Conservation (phyloP, 2,888 invertebrate genomes). For the Alsophila aescularia region DNA sequence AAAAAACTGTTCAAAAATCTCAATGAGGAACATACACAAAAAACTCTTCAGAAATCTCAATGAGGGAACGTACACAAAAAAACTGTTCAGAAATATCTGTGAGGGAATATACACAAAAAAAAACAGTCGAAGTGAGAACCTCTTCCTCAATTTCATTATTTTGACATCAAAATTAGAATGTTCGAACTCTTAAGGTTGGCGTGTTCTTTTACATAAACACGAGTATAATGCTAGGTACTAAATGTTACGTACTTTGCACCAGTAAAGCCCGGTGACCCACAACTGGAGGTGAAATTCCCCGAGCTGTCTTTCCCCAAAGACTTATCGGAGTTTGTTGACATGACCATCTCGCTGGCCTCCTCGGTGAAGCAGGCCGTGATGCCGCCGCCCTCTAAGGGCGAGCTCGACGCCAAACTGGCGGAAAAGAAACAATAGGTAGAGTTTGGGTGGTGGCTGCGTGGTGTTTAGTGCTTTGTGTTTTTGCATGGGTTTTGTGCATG, state of each 20-base stretch:
- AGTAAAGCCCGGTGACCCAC: constrained; percentile 89
- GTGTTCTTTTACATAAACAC: too few relatives aligned
- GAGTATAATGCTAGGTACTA: background rate
- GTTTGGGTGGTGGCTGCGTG: constrained; percentile 37
- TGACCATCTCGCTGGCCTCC: constrained; percentile 70
- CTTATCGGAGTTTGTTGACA: constrained; percentile 82
- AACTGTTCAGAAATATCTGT: too few relatives aligned
- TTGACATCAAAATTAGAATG: too few relatives aligned
- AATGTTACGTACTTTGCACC: constrained; percentile 33
- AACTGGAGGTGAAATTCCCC: constrained; percentile 85
- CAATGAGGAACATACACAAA: too few relatives aligned
- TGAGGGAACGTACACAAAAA: too few relatives aligned
- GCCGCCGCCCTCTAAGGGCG: constrained; percentile 72
- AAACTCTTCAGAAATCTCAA: too few relatives aligned
- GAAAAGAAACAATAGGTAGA: constrained; percentile 76
- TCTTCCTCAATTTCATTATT: too few relatives aligned
- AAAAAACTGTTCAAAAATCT: too few relatives aligned
- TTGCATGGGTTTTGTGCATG: constrained; percentile 28
- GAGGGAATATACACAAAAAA: too few relatives aligned
- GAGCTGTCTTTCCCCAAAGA: constrained; percentile 85
- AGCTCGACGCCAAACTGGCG: constrained; percentile 53
- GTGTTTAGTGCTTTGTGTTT: constrained; percentile 29
- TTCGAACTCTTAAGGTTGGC: too few relatives aligned
- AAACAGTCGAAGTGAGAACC: too few relatives aligned
- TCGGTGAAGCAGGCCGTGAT: constrained; percentile 74